A percentile compares a stretch with the other conserved stretches of the same genome.
Conservation (phyloP, 2,113 vertebrate species). For the Brachyhypopomus gauderio region DNA sequence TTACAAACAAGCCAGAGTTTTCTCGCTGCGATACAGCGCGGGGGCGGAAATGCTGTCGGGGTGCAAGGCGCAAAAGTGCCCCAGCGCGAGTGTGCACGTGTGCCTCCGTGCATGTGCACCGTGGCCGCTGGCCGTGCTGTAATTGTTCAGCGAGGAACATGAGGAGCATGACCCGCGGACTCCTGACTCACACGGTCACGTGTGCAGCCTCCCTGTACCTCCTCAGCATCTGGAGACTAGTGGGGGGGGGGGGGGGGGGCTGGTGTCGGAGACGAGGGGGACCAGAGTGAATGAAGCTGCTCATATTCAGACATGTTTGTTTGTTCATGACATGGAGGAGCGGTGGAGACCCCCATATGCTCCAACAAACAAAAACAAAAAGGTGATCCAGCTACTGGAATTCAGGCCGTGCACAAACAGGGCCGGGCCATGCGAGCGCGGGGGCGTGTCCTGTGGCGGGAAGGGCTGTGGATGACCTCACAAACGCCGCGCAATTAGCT, state of each 20-base stretch:
- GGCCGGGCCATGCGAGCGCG: too few species aligned
- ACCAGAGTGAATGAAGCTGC: too few species aligned
- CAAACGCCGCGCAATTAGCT: slow-evolving; percentile 52
- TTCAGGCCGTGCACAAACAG: background rate
- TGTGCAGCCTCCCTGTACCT: background rate
- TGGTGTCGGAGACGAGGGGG: too few species aligned
- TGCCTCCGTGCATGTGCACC: slow-evolving; percentile 20
- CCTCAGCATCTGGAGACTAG: background rate
- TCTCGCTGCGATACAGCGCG: slow-evolving; percentile 27
- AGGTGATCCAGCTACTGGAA: background rate
- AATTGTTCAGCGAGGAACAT: slow-evolving; percentile 54
- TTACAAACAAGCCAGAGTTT: slow-evolving; percentile 30
- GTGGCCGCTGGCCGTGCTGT: slow-evolving; percentile 41
- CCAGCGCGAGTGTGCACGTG: background rate
- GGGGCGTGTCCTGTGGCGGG: slow-evolving; percentile 30
- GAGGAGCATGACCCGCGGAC: too few species aligned
- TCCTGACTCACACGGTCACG: too few species aligned
- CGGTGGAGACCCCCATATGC: background rate
- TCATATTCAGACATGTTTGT: background rate
- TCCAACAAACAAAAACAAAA: background rate
- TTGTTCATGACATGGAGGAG: background rate
- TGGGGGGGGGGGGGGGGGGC: background rate
- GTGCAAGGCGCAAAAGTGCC: background rate
- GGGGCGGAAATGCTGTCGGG: slow-evolving; percentile 12
- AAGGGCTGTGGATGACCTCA: slow-evolving; percentile 42